phyloP scores from a whole-genome alignment of 2,113 vertebrate genomes.

The Hippopotamus amphibius region DNA sequence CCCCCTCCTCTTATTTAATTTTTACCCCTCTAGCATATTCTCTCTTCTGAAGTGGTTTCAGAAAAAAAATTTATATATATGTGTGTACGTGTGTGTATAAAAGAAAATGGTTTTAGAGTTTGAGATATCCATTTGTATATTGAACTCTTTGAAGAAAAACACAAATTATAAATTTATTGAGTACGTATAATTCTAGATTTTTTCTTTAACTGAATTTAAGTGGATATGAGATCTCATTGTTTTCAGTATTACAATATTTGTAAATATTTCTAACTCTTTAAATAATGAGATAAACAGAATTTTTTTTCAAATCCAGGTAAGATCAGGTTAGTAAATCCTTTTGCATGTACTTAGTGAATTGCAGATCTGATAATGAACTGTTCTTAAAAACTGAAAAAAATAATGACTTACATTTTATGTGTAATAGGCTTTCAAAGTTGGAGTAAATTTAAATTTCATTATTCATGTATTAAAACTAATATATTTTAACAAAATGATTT shows the following conservation, averaged over 20 bases:
- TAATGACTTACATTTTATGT: background rate
- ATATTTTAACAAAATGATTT: conserved; percentile 37
- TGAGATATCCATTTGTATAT: conserved; percentile 8
- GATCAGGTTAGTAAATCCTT: background rate
- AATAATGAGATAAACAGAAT: conserved; percentile 1
- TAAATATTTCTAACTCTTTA: conserved; percentile 61
- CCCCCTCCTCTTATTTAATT: background rate
- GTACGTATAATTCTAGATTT: background rate
- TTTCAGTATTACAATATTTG: conserved; percentile 33
- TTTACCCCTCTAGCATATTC: background rate
- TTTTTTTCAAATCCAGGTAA: background rate
- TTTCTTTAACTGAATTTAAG: conserved; percentile 7
- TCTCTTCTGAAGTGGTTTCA: conserved; percentile 38
- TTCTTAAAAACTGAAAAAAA: conserved; percentile 36
- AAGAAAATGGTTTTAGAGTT: conserved; percentile 17
- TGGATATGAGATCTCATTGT: conserved; percentile 16
- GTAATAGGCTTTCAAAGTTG: background rate
- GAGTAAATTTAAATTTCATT: conserved; percentile 45
- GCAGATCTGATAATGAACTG: conserved; percentile 9
- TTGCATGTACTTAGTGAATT: conserved; percentile 20
- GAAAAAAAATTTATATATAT: background rate
- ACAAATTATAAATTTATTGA: background rate
- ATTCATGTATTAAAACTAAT: conserved; percentile 39
- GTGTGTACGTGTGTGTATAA: background rate
- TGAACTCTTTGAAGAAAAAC: conserved; percentile 47